Evolutionary conservation across 2,797 vertebrate species (phyloP), one percentile per base, ranked within the genome.

Genomic region (Falco peregrinus): DNA sequence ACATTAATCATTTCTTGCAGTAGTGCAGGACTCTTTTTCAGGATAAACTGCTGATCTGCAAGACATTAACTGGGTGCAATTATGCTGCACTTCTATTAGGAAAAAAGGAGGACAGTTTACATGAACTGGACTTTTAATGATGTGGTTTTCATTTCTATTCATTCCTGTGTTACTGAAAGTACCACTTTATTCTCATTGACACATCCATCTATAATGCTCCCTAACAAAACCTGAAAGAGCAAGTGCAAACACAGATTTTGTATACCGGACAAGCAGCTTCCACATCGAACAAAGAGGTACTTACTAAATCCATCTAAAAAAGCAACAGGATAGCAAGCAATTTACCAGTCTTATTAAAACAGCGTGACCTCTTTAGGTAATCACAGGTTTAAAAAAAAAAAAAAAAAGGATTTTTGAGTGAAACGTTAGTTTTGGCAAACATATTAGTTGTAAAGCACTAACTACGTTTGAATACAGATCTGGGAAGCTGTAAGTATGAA

Each of bases 1-100:
- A 99, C 99, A 73, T 99, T 99, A 97, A 99, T 99, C 99, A 99
- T 99, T 98, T 99, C 99, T 97, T 99, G 99, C 84, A 99, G 99
- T 54, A 99, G 98, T 15, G 99, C 98, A 56, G 99, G 99, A 95
- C 99, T 99, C 97, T 99, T 99, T 98, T 99, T 99, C 95, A 99
- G 97, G 94, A 99, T 99, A 98, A 99, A 99, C 91, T 99, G 98
- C 95, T 99, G 99, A 98, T 99, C 99, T 99, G 95, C 51, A 97
- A 98, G 89, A 97, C 31, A 77, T 10, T 10, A 86, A 97, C n/a
- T 71, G 43, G 64, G 37, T 95, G 70, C 41, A 92, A 71, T 94
- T 93, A 91, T 5, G 8, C 43, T 87, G 53, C 61, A 87, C 54
- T 91, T 76, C 28, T 70, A 74, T 24, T 51, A 74, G 9, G 81